phyloP scores from a whole-genome alignment of 1,140 invertebrate genomes.

The Caerostris darwini region DNA sequence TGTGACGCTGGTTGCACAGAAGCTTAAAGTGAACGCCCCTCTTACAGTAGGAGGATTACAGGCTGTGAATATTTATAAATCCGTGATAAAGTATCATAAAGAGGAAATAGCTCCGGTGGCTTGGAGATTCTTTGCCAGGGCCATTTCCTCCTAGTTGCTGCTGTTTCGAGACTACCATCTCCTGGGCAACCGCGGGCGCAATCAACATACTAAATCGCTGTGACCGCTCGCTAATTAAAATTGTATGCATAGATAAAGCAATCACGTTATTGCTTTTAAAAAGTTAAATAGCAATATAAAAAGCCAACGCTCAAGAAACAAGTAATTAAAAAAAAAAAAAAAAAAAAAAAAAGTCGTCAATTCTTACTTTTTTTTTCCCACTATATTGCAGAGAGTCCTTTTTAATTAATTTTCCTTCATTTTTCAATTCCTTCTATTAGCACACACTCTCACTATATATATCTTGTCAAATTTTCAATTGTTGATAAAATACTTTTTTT shows the following conservation, averaged over 20 bases:
- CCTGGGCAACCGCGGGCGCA: background rate
- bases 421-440: too few species aligned
- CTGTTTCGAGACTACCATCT: background rate
- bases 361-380: too few species aligned
- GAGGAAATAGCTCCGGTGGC: constrained; percentile 18
- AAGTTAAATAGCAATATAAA: too few species aligned
- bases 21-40: constrained; percentile 43
- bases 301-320: too few species aligned
- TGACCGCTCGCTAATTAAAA: background rate
- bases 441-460: too few species aligned
- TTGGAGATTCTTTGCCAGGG: background rate
- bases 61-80: constrained; percentile 45
- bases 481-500: too few species aligned
- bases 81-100: constrained; percentile 43
- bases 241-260: background rate
- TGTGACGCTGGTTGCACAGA: constrained; percentile 1
- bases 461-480: too few species aligned
- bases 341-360: too few species aligned
- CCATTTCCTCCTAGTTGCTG: constrained; percentile 1
- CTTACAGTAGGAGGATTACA: constrained; percentile 52
- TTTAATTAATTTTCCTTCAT: too few species aligned
- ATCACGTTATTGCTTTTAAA: background rate
- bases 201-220: background rate
- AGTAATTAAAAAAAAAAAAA: too few species aligned
- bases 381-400: too few species aligned